Evolutionary conservation across 2,888 invertebrate genomes (phyloP).

Genomic region (Desoria tigrina): DNA sequence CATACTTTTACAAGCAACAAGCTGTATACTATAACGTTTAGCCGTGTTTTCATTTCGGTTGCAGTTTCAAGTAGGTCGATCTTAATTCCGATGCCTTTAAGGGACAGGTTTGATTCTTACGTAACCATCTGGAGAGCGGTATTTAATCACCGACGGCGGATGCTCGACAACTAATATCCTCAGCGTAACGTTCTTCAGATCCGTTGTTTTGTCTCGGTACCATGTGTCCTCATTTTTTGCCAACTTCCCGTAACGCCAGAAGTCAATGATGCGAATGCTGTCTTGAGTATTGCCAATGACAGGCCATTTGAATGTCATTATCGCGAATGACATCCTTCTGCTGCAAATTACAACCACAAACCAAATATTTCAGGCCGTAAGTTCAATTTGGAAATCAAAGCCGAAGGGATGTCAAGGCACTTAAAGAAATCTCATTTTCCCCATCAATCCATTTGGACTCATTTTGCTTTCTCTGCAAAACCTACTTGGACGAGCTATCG

Average conservation of each 20-base stretch:
- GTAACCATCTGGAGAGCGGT: slow-evolving; percentile 31
- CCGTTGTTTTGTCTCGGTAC: slow-evolving; percentile 46
- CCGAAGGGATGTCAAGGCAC: no score
- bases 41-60: no score
- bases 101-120: slow-evolving; percentile 15
- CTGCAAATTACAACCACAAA: background rate
- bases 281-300: slow-evolving; percentile 26
- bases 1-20: no score
- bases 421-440: no score
- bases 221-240: slow-evolving; percentile 42
- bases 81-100: no score
- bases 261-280: slow-evolving; percentile 38
- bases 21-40: no score
- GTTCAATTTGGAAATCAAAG: background rate
- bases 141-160: slow-evolving; percentile 52
- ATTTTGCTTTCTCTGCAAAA: no score
- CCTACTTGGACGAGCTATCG: no score
- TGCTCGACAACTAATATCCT: slow-evolving; percentile 49
- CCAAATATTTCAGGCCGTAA: no score
- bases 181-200: slow-evolving; percentile 46
- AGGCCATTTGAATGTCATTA: slow-evolving; percentile 50
- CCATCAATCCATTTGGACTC: no score
- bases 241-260: slow-evolving; percentile 49
- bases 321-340: slow-evolving; percentile 45
- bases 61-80: no score